These are phyloP conservation scores for Parotocinclus haroldoi DNA, from an alignment of 2,797 vertebrate genomes.

Conservation along the genomic window DNA sequence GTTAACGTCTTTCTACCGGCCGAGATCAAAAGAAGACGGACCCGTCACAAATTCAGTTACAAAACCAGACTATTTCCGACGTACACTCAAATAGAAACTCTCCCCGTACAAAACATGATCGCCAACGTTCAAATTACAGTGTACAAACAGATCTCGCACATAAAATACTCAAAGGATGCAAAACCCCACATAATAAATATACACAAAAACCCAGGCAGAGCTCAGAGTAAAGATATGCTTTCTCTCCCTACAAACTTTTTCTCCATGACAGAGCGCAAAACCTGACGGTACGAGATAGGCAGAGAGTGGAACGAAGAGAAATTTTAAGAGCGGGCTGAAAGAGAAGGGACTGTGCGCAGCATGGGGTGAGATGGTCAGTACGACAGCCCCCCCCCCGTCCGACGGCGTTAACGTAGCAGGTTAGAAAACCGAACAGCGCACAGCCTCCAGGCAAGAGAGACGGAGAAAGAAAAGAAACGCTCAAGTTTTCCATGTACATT, in stretches of 20 bases:
- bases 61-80: conserved; percentile 39
- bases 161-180: conserved; percentile 40
- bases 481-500: conserved; percentile 62
- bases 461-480: conserved; percentile 64
- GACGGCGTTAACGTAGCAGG: conserved; percentile 51
- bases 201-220: conserved; percentile 42
- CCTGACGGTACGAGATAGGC: conserved; percentile 31
- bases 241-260: conserved; percentile 28
- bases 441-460: conserved; percentile 67
- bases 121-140: conserved; percentile 56
- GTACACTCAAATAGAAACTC: conserved; percentile 60
- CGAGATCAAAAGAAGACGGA: conserved; percentile 28
- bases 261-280: conserved; percentile 19
- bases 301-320: conserved; percentile 17
- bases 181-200: conserved; percentile 42
- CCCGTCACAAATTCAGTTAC: conserved; percentile 40
- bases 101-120: conserved; percentile 60
- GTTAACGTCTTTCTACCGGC: background rate
- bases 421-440: conserved; percentile 48
- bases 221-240: conserved; percentile 48
- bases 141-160: conserved; percentile 55
- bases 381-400: conserved; percentile 47
- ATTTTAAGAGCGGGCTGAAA: conserved; percentile 11
- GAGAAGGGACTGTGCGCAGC: conserved; percentile 26
- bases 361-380: conserved; percentile 35